Base-by-base conservation (phyloP, 2,888 invertebrate species). In the Eupithecia inturbata region DNA sequence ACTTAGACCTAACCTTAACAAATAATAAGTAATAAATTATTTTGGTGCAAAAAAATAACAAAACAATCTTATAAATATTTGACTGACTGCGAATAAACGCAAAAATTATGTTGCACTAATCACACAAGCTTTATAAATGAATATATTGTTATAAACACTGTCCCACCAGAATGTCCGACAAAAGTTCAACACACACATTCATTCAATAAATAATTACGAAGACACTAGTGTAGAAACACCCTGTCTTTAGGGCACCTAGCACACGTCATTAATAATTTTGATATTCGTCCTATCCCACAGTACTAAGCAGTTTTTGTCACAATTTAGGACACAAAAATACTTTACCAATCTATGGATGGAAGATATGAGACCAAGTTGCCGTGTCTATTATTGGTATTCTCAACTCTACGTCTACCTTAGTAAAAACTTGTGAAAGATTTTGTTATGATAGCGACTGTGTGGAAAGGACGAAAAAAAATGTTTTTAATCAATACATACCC, bases 171-270 rank as follows among this genome's bases (percentile, higher is more conserved):
- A 31, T n/a, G n/a, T 60, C 60, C 39, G 70, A 31, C 64, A 16
- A 60, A 82, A 81, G 74, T 82, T 82, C 80, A n/a, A n/a, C 89
- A 90, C 88, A 89, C 91, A 89, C 92, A 93, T 92, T 91, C 92
- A 93, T 93, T 92, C 92, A 92, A 93, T 92, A 90, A 93, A 92
- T 87, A 92, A 92, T 91, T 80, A 92, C 85, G 90, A 90, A 88
- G 85, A 89, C 88, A 90, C 84, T 80, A 86, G 88, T 90, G 85
- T 84, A 85, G 81, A 83, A 84, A 84, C 86, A 88, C 89, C 89
- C 86, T 86, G 86, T 86, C 79, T 86, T 79, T 88, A 89, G 85
- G 89, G 78, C 74, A 85, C 83, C 91, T 90, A 91, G 84, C 92
- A 92, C 91, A 90, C 92, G 85, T 87, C 88, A 90, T 89, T 80